A percentile compares a stretch with the other conserved stretches of the same genome.
phyloP scores from a whole-genome alignment of 2,797 vertebrate genomes.

The Tiaroga cobitis region DNA sequence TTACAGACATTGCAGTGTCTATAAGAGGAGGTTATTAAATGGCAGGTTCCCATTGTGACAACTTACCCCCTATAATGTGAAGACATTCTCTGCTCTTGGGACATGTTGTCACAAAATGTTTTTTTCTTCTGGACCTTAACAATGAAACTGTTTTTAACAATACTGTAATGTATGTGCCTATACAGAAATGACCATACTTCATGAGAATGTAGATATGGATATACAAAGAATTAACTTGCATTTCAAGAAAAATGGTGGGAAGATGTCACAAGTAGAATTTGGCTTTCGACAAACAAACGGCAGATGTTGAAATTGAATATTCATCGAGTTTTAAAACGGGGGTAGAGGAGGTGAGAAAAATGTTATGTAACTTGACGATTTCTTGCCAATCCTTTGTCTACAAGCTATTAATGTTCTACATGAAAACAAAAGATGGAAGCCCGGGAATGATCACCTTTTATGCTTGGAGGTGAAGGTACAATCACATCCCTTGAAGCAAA shows the following conservation, averaged over 20 bases:
- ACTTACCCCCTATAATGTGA: background rate
- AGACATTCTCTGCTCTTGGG: background rate
- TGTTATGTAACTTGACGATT: constrained; percentile 68
- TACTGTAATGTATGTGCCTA: background rate
- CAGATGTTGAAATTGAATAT: constrained; percentile 44
- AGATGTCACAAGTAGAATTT: constrained; percentile 18
- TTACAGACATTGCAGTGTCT: too few species aligned
- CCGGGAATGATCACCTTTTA: constrained; percentile 61
- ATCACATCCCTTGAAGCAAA: constrained; percentile 50
- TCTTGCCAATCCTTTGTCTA: constrained; percentile 67
- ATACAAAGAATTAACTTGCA: background rate
- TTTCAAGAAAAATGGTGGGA: constrained; percentile 14
- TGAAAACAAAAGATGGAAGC: constrained; percentile 64
- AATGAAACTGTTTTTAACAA: background rate
- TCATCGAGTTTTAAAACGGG: constrained; percentile 19
- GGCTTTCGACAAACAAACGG: constrained; percentile 43
- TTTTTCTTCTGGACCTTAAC: background rate
- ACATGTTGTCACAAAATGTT: background rate
- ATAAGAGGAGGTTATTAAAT: background rate
- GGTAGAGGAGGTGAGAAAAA: constrained; percentile 68
- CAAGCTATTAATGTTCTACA: constrained; percentile 63
- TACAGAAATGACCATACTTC: background rate
- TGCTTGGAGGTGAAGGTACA: constrained; percentile 58
- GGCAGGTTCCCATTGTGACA: background rate
- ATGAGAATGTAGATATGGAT: background rate